Evolutionary conservation across 2,113 vertebrate species (phyloP).

Genomic region (Pithys albifrons): DNA sequence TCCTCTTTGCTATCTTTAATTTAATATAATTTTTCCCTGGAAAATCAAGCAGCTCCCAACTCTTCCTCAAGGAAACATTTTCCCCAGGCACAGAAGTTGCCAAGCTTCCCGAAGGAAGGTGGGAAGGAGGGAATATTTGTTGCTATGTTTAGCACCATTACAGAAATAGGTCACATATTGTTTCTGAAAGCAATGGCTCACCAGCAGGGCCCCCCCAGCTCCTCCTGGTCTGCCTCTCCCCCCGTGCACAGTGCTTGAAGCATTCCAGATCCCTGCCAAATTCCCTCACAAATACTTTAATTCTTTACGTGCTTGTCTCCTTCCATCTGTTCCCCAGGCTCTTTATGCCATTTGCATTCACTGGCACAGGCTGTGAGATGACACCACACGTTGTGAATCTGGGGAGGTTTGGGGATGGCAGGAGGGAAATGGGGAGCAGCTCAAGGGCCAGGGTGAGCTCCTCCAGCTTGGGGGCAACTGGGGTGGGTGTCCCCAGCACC

Average conservation of each 20-base stretch:
- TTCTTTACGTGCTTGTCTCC: slow-evolving; percentile 69
- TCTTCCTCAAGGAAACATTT: not conserved
- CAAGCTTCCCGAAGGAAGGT: slow-evolving; percentile 4
- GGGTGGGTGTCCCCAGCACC: not conserved
- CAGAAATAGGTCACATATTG: slow-evolving; percentile 62
- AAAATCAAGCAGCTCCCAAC: not conserved
- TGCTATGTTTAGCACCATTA: slow-evolving; percentile 23
- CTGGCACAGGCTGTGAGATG: slow-evolving; percentile 62
- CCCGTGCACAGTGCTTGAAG: slow-evolving; percentile 39
- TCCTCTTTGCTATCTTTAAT: not conserved
- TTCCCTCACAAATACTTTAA: slow-evolving; percentile 70
- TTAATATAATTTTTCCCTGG: not conserved
- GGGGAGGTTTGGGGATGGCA: not conserved
- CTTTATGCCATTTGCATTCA: slow-evolving; percentile 68
- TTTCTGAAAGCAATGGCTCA: slow-evolving; percentile 54
- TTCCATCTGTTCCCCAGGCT: slow-evolving; percentile 72
- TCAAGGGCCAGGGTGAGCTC: not conserved
- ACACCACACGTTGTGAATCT: slow-evolving; percentile 45
- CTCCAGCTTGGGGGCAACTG: not conserved
- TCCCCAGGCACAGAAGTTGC: not conserved
- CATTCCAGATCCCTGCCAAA: slow-evolving; percentile 66
- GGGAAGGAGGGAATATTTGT: not conserved
- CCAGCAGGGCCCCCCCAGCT: slow-evolving; percentile 25
- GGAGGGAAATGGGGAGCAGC: not conserved
- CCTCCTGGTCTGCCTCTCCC: slow-evolving; percentile 43